Evolutionary conservation across 1,140 invertebrate genomes (phyloP).

Genomic region (Pomphorhynchus laevis): DNA sequence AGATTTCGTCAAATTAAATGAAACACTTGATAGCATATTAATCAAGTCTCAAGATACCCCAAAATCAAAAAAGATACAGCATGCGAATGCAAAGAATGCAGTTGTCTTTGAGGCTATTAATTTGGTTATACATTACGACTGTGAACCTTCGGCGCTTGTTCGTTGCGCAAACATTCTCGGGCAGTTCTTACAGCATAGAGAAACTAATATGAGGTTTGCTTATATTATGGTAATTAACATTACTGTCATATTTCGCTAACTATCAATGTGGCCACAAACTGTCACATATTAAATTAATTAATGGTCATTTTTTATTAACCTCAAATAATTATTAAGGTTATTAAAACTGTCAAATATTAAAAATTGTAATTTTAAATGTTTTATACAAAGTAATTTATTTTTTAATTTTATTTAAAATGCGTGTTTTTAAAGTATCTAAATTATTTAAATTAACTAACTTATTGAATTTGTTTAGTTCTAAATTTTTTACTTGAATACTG

Average conservation of each 20-base stretch:
- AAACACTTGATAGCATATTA: constrained; percentile 94
- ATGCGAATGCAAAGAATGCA: constrained; percentile 97
- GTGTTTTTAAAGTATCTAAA: too few species aligned
- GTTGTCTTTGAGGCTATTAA: constrained; percentile 97
- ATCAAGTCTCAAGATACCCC: constrained; percentile 97
- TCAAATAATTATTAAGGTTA: too few species aligned
- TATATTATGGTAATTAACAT: background rate
- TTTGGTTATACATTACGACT: constrained; percentile 90
- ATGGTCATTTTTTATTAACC: background rate
- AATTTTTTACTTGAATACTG: too few species aligned
- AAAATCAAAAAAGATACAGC: constrained; percentile 98
- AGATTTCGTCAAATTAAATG: constrained; percentile 61
- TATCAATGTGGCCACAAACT: background rate
- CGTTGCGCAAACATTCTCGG: constrained; percentile 90
- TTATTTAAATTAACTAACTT: too few species aligned
- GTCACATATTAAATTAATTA: background rate
- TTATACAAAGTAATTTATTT: too few species aligned
- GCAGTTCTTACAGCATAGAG: constrained; percentile 81
- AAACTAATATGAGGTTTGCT: constrained; percentile 53
- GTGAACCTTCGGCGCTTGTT: constrained; percentile 76
- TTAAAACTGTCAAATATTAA: background rate
- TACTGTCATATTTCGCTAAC: background rate
- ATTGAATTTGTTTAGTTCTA: too few species aligned
- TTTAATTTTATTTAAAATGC: too few species aligned
- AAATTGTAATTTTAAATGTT: too few species aligned